Conservation (phyloP, 2,797 vertebrate species). For the Rhincodon typus region DNA sequence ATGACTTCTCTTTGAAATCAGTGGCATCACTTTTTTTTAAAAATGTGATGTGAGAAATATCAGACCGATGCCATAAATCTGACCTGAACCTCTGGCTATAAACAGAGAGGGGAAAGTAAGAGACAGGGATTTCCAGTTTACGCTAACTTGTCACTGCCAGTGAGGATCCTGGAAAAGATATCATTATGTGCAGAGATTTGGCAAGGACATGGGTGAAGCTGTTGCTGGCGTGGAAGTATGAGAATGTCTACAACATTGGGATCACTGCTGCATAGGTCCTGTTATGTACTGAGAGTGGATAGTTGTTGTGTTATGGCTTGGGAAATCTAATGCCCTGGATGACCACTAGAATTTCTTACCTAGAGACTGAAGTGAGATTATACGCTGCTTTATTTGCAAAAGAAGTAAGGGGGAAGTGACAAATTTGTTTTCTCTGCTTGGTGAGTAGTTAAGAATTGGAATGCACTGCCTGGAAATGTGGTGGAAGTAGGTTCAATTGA, state of each 20-base stretch:
- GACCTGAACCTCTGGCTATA: neutral
- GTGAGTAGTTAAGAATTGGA: too few species aligned
- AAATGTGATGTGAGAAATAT: too few species aligned
- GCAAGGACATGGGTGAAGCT: neutral
- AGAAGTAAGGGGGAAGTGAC: too few species aligned
- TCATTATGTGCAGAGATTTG: neutral
- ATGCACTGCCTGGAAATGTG: too few species aligned
- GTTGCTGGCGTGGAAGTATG: neutral
- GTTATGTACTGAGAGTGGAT: neutral
- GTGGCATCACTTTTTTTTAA: neutral
- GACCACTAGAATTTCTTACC: neutral
- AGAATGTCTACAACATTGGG: neutral
- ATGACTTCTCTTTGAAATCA: neutral
- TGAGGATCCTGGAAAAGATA: neutral
- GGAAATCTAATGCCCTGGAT: neutral
- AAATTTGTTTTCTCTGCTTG: too few species aligned
- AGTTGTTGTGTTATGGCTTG: neutral
- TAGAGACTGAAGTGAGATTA: neutral
- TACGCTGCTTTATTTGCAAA: too few species aligned
- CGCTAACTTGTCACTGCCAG: neutral
- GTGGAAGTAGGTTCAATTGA: too few species aligned
- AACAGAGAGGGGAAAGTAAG: neutral
- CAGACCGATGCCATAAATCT: too few species aligned
- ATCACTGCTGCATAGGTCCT: neutral
- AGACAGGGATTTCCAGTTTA: neutral